Evolutionary conservation across 2,888 invertebrate genomes (phyloP).

Genomic region (Zhuqinia jingwanae): DNA sequence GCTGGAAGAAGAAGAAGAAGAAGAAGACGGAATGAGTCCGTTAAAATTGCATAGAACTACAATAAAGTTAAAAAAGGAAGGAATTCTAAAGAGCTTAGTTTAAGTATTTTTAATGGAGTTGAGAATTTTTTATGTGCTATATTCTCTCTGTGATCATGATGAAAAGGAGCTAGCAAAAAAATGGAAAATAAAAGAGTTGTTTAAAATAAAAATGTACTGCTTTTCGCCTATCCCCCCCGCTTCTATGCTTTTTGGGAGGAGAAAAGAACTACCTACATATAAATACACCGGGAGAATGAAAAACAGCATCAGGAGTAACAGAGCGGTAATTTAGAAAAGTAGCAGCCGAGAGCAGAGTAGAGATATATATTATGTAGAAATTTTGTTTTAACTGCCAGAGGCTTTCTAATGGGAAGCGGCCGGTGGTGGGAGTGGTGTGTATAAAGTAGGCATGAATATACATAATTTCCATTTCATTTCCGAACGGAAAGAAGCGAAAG

Average conservation of each 20-base stretch:
- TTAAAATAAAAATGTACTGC: too few species aligned
- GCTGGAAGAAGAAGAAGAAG: too few species aligned
- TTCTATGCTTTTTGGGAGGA: too few species aligned
- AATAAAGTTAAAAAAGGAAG: background rate
- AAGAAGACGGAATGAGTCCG: background rate
- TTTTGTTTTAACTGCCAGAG: constrained; percentile 13
- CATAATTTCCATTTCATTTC: constrained; percentile 58
- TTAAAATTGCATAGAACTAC: background rate
- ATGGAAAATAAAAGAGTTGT: too few species aligned
- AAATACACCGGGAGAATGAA: too few species aligned
- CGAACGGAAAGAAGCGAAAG: constrained; percentile 21
- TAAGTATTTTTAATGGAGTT: constrained; percentile 27
- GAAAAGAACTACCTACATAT: too few species aligned
- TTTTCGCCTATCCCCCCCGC: too few species aligned
- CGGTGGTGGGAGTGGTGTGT: background rate
- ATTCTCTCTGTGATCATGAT: too few species aligned
- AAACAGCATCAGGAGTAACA: too few species aligned
- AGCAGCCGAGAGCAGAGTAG: background rate
- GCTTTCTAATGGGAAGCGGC: constrained; percentile 18
- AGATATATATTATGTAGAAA: background rate
- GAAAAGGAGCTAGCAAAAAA: too few species aligned
- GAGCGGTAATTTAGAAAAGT: constrained; percentile 13
- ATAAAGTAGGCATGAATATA: background rate
- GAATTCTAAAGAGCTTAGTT: constrained; percentile 7
- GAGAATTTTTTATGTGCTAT: too few species aligned